Evolutionary conservation across 2,888 invertebrate genomes (phyloP).

Genomic region (Dryococelus australis): DNA sequence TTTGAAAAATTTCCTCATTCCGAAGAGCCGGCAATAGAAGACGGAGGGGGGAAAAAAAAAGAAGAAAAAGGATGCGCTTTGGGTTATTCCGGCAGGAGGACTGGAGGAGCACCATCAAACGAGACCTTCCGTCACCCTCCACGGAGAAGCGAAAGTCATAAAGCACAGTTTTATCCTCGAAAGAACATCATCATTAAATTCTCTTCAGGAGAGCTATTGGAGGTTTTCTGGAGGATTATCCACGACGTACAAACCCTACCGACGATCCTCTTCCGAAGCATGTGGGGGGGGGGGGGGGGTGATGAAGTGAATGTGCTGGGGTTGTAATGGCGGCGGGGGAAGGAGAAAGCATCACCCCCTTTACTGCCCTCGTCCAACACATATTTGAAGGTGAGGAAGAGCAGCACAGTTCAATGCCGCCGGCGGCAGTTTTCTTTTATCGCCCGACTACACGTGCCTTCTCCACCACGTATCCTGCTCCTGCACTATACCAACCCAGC

Average conservation of each 20-base stretch:
- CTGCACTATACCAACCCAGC: neutral
- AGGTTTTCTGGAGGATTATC: neutral
- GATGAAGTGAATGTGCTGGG: neutral
- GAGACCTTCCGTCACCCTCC: neutral
- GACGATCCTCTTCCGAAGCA: neutral
- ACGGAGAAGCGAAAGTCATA: neutral
- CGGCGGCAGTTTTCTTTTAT: conserved; percentile 16
- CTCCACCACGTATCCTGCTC: neutral
- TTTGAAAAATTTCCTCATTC: neutral
- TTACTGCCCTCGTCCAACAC: neutral
- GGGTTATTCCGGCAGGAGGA: neutral
- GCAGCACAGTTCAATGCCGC: conserved; percentile 4
- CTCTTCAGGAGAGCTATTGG: conserved; percentile 16
- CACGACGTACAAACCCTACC: neutral
- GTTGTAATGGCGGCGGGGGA: neutral
- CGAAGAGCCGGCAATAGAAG: neutral
- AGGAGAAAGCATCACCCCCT: neutral
- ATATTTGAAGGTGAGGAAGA: neutral
- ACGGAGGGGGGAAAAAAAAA: no score
- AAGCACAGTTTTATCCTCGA: conserved; percentile 10
- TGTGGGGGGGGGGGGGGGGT: neutral
- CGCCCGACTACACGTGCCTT: neutral
- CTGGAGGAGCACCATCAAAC: neutral
- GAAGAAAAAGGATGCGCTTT: neutral
- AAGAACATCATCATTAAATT: conserved; percentile 16